phyloP scores from a whole-genome alignment of 2,113 vertebrate genomes.

The Cairina moschata region DNA sequence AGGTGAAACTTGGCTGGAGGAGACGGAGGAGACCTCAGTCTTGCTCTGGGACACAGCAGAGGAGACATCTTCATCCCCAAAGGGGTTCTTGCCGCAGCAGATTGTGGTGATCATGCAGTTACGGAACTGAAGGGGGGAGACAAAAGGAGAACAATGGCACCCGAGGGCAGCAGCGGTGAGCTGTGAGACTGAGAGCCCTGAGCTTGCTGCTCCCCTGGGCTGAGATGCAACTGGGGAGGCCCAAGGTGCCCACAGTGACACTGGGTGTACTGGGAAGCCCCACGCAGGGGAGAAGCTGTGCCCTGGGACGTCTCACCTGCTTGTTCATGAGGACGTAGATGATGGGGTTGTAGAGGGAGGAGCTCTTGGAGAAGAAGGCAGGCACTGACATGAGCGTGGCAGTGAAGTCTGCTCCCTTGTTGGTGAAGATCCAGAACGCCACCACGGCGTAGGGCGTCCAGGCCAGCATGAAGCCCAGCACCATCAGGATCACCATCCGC shows the following conservation, averaged over 20 bases:
- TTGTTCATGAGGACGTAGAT: slow-evolving; percentile 75
- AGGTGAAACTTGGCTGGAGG: slow-evolving; percentile 77
- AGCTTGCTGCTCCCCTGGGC: neutral
- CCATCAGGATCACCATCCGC: slow-evolving; percentile 83
- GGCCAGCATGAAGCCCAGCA: slow-evolving; percentile 78
- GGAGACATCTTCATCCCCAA: slow-evolving; percentile 80
- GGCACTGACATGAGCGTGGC: slow-evolving; percentile 77
- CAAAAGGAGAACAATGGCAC: neutral
- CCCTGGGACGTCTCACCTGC: slow-evolving; percentile 69
- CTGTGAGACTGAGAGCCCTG: accelerated
- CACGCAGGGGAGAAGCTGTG: neutral
- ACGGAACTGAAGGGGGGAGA: slow-evolving; percentile 77
- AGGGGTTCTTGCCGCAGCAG: slow-evolving; percentile 82
- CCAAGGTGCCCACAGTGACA: neutral
- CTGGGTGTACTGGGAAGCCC: accelerated
- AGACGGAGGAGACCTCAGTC: slow-evolving; percentile 83
- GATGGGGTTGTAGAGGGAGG: slow-evolving; percentile 78
- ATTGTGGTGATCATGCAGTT: slow-evolving; percentile 85
- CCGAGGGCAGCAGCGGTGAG: accelerated
- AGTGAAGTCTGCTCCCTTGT: slow-evolving; percentile 78
- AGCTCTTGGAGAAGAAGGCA: slow-evolving; percentile 86
- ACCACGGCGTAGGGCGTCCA: slow-evolving; percentile 80
- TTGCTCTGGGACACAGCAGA: slow-evolving; percentile 78
- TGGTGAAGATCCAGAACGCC: slow-evolving; percentile 84
- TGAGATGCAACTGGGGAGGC: neutral